Base-by-base conservation (phyloP, 2,888 invertebrate genomes). In the Sthenelais limicola region DNA sequence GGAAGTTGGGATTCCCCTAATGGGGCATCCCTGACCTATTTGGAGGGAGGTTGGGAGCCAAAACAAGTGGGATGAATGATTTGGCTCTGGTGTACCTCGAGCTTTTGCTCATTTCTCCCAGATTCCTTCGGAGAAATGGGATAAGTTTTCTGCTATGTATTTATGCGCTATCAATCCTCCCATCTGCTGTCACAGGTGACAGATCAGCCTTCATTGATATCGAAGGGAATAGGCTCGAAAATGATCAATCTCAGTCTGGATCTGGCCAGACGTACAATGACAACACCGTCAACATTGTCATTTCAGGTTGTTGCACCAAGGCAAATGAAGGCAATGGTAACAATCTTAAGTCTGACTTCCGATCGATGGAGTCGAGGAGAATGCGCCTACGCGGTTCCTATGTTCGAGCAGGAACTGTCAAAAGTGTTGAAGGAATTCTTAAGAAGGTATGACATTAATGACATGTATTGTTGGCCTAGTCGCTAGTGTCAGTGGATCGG, bases 181-280 rank as follows among this genome's bases (percentile, higher is more conserved):
- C 54, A 2, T 33, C 43, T 12, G 54, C 26, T 9, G 70, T 70
- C 5, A 24, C 38, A 18, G 70, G 35, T 15, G 70, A 70, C 43
- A 70, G 70, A 26, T 38, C 70, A 12, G 70, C 70, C 3, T 52
- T 70, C 38, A 7, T 70, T 30, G 52, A 70, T 1, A 47, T 54
- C 18, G 52, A 54, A 18, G 33, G 24, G 32, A 38, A 26, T 12
- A 47, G 43, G 21, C 12, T 9, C n/a, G 68, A 48, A 9, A 18
- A 28, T 33, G 51, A 51, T 5, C 21, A 15, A 26, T 51, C 51
- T 9, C 7, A 4, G 7, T 21, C 68, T 30, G 43, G 15, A 43
- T 62, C 43, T 24, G 38, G 62, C 24, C 38, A 62, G 1, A 35
- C 33, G n/a, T 12, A 24, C 66, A 43, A 47, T 21, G 51, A 30